These are phyloP conservation scores for Glyptemys insculpta DNA, from an alignment of 2,797 vertebrate species.

Conservation along the genomic window DNA sequence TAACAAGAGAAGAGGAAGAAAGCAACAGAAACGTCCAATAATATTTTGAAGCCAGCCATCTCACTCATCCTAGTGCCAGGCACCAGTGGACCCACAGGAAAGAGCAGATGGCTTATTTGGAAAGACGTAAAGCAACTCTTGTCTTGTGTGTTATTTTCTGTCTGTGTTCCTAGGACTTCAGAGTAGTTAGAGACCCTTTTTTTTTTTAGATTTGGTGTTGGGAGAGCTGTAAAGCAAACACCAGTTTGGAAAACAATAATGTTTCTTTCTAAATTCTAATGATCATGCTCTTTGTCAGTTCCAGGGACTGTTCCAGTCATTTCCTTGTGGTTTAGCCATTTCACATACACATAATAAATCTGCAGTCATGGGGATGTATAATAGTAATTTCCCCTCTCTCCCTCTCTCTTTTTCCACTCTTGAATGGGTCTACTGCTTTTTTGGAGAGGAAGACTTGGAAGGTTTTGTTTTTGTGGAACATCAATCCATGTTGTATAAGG, in stretches of 20 bases:
- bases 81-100: background rate
- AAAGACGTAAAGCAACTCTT: background rate
- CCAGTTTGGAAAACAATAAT: conserved; percentile 65
- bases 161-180: conserved; percentile 37
- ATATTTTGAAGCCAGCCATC: background rate
- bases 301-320: conserved; percentile 65
- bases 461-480: background rate
- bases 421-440: background rate
- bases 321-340: conserved; percentile 69
- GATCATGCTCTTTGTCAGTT: conserved; percentile 57
- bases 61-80: background rate
- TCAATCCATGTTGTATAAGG: background rate
- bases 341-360: conserved; percentile 75
- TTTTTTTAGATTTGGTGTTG: conserved; percentile 47
- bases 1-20: background rate
- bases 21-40: background rate
- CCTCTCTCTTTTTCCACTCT: conserved; percentile 16
- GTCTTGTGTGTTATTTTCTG: conserved; percentile 46
- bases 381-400: conserved; percentile 32
- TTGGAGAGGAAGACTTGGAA: background rate
- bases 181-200: background rate
- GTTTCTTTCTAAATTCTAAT: conserved; percentile 67
- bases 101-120: background rate
- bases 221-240: conserved; percentile 37
- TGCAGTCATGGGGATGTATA: conserved; percentile 41